phyloP scores from a whole-genome alignment of 2,888 invertebrate genomes.

The Hirtodrosophila histrioides region DNA sequence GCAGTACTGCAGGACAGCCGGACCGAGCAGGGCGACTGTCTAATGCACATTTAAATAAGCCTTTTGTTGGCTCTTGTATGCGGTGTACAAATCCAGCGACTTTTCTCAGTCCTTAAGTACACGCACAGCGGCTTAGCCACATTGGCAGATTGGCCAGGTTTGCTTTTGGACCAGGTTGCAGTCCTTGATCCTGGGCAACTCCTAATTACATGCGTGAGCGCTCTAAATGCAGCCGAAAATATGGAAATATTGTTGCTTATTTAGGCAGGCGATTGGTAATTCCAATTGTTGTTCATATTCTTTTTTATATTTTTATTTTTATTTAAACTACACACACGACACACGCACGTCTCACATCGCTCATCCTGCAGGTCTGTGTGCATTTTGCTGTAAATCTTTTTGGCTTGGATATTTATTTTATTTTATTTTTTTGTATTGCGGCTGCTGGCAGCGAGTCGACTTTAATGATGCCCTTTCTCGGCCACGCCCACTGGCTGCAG shows the following conservation, averaged over 20 bases:
- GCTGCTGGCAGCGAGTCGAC: constrained; percentile 2
- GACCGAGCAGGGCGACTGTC: constrained; percentile 12
- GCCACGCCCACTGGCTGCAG: constrained; percentile 58
- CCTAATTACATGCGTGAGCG: constrained; percentile 80
- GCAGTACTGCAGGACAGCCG: constrained; percentile 5
- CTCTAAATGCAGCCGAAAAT: constrained; percentile 74
- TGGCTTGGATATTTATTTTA: constrained; percentile 12
- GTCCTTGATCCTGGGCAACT: constrained; percentile 48
- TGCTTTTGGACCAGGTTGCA: constrained; percentile 18
- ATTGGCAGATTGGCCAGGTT: constrained; percentile 16
- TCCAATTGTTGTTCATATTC: constrained; percentile 56
- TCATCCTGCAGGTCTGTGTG: constrained; percentile 46
- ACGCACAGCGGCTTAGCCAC: constrained; percentile 56
- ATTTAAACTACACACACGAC: constrained; percentile 40
- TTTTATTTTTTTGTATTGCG: constrained; percentile 2
- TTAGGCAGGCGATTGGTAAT: constrained; percentile 54
- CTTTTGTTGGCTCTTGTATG: constrained; percentile 65
- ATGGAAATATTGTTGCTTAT: constrained; percentile 70
- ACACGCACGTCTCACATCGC: constrained; percentile 55
- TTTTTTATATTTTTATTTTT: constrained; percentile 22
- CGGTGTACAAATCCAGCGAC: constrained; percentile 66
- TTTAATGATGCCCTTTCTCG: constrained; percentile 50
- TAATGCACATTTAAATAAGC: constrained; percentile 72
- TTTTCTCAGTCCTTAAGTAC: constrained; percentile 58
- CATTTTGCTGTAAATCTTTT: constrained; percentile 40